Evolutionary conservation across 1,140 invertebrate species (phyloP).

Genomic region (Zaprionus lachaisei): DNA sequence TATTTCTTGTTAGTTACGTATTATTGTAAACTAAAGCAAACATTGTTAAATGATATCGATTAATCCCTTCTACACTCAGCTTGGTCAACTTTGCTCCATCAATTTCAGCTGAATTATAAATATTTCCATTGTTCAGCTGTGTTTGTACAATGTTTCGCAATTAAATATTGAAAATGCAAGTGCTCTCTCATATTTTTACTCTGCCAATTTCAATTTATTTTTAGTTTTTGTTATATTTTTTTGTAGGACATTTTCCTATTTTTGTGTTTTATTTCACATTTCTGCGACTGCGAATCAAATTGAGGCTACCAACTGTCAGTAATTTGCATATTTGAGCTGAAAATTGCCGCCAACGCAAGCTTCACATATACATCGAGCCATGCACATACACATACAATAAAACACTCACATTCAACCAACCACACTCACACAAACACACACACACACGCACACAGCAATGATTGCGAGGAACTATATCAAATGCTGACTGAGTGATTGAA

Average conservation of each 20-base stretch:
- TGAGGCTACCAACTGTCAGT: constrained; percentile 76
- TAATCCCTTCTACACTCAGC: not conserved
- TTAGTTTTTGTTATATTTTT: constrained; percentile 11
- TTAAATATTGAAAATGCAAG: constrained; percentile 73
- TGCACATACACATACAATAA: constrained; percentile 16
- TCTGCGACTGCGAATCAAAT: constrained; percentile 67
- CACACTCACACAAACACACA: constrained; percentile 11
- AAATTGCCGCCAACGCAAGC: constrained; percentile 57
- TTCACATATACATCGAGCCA: constrained; percentile 28
- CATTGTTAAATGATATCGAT: not conserved
- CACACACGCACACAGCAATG: constrained; percentile 12
- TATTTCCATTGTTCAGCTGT: not conserved
- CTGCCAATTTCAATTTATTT: constrained; percentile 59
- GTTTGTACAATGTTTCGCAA: constrained; percentile 37
- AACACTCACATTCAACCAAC: constrained; percentile 12
- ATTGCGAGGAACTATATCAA: constrained; percentile 41
- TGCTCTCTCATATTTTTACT: constrained; percentile 54
- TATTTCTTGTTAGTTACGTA: not conserved
- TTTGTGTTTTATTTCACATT: constrained; percentile 46
- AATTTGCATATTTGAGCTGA: constrained; percentile 75
- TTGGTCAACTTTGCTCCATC: not conserved
- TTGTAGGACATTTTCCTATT: constrained; percentile 44
- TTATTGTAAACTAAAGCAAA: not conserved
- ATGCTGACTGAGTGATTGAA: constrained; percentile 52
- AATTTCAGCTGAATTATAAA: not conserved